Base-by-base conservation (phyloP, 2,797 vertebrate genomes). In the Sebastes itinus region DNA sequence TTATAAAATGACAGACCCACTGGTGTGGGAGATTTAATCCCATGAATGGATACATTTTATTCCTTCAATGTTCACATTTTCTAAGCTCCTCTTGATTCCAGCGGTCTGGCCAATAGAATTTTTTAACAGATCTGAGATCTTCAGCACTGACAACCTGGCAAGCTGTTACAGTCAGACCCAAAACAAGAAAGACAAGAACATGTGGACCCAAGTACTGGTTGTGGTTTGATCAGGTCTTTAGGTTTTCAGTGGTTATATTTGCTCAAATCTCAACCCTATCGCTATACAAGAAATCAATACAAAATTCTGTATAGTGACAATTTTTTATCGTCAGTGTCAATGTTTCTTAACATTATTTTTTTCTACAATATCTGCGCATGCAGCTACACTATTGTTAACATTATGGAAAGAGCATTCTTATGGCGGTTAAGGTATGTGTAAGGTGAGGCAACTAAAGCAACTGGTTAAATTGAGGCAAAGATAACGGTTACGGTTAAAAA, bases 41-140 rank as follows among this genome's bases (percentile, higher is more conserved):
- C 35, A 0, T 38, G 35, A 38, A 38, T 38, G 35, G 35, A 38
- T 38, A 38, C 35, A 38, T 38, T 38, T 38, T 38, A 38, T 38
- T 38, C 13, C 35, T 38, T 38, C 35, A 38, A 38, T 38, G 13
- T 14, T 38, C 35, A 14, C 35, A 38, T 38, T 38, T 38, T 38
- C 35, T 38, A 38, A 38, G 35, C 35, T 38, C 35, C 35, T 38
- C 35, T 38, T 6, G 35, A 38, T 38, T 38, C 35, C 35, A 38
- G 35, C 12, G 12, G 35, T 0, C 12, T 38, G 35, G 13, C 35
- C 35, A 38, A 38, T 38, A 0, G 0, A 14, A 38, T 38, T 38
- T 38, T 14, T 38, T 38, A 38, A 38, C 35, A 38, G 64, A 49
- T 20, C 60, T 61, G 7, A 32, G 20, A 20, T 14, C 20, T 33